A percentile compares a stretch with the other conserved stretches of the same genome.
phyloP scores from a whole-genome alignment of 2,113 vertebrate species.

The Aythya baeri region DNA sequence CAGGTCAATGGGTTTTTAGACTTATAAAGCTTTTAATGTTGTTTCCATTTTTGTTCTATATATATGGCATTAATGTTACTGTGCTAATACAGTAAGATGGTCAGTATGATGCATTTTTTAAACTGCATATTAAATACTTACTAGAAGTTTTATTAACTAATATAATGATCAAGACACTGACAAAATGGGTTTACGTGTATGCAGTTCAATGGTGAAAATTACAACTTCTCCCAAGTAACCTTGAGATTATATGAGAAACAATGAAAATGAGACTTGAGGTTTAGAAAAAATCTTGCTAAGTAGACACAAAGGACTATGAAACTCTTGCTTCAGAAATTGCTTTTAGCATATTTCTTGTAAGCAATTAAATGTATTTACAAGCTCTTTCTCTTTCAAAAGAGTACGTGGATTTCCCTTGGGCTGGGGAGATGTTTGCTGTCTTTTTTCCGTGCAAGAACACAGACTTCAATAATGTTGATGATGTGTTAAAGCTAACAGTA shows the following conservation, averaged over 20 bases:
- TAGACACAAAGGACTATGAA: neutral
- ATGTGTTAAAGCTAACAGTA: neutral
- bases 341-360: neutral
- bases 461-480: neutral
- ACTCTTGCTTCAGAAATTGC: neutral
- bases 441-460: neutral
- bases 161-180: neutral
- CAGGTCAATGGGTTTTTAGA: neutral
- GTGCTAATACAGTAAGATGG: fast-evolving
- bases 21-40: neutral
- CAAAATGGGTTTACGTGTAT: neutral
- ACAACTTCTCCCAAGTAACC: neutral
- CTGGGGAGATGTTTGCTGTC: neutral
- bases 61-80: neutral
- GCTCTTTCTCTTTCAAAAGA: neutral
- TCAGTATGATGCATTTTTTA: neutral
- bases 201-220: neutral
- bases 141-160: neutral
- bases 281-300: neutral
- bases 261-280: neutral
- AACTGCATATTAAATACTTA: neutral
- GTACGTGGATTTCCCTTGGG: neutral
- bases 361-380: neutral
- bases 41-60: neutral
- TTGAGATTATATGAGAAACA: neutral